Percentiles rank a stretch among this genome's conserved stretches.
Conservation (phyloP, 2,113 vertebrate genomes). For the Australoheros scitulus region DNA sequence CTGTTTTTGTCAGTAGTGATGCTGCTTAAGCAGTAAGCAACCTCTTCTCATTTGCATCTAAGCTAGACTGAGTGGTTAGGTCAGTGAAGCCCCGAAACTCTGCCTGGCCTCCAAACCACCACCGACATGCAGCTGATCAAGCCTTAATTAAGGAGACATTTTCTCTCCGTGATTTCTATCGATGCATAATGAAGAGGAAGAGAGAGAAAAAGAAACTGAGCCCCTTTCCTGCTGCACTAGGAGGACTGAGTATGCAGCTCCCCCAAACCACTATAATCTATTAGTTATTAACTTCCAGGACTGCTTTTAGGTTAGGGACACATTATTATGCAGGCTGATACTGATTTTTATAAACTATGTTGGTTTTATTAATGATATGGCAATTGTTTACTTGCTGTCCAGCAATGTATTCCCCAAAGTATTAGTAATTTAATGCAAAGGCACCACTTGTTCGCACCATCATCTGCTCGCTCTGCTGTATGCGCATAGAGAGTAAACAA, state of each 20-base stretch:
- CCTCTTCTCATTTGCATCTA: conserved; percentile 57
- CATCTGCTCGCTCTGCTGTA: not conserved
- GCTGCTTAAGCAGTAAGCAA: conserved; percentile 18
- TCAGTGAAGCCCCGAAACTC: conserved; percentile 64
- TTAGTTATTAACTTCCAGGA: conserved; percentile 25
- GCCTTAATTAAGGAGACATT: conserved; percentile 97
- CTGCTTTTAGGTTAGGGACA: not conserved
- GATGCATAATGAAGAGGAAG: conserved; percentile 82
- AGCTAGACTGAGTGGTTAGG: conserved; percentile 54
- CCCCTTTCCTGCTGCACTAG: conserved; percentile 86
- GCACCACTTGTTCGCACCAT: not conserved
- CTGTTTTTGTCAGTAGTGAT: conserved; percentile 38
- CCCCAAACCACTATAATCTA: conserved; percentile 19
- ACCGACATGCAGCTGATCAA: conserved; percentile 93
- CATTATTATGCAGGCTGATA: too few species aligned
- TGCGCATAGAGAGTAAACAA: not conserved
- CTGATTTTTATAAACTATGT: not conserved
- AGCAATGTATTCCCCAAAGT: not conserved
- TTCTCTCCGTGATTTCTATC: conserved; percentile 96
- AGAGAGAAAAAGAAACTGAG: conserved; percentile 85
- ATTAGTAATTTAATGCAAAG: not conserved
- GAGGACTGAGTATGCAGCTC: conserved; percentile 76
- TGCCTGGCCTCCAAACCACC: conserved; percentile 81
- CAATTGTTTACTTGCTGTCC: not conserved
- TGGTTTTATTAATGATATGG: not conserved